Evolutionary conservation across 2,797 vertebrate genomes (phyloP), one percentile per base, ranked within the genome.

Genomic region (Knipowitschia caucasica): DNA sequence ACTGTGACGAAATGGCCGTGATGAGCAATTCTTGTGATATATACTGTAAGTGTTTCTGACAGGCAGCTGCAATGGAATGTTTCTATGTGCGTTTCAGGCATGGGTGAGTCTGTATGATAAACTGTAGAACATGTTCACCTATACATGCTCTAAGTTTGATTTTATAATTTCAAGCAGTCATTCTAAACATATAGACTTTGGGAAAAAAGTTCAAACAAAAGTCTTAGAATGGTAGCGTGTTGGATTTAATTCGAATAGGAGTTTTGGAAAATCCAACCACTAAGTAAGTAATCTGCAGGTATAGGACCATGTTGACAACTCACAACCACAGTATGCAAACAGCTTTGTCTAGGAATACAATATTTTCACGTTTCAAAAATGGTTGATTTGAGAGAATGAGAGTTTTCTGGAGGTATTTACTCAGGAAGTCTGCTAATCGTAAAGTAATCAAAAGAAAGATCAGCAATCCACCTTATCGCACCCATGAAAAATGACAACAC

Each of bases 1-100:
- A 86, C 78, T 79, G 86, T 86, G 87, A 88, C 86, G 78, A 87
- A 90, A 89, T 82, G 86, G 86, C 69, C 30, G 78, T 81, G 71
- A 75, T 53, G 46, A 55, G 59, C 78, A 80, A 77, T 89, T 88
- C 83, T 86, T 62, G 82, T 90, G 88, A 89, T 86, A 86, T 83
- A 86, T 77, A 80, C 63, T n/a, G 59, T 45, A 67, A 68, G 58
- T 47, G 70, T 56, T 71, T 62, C 63, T 80, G 83, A 87, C 78
- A 86, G 77, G 81, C 61, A 67, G 54, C 29, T 64, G 81, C 81
- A 75, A 81, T 75, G 73, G 73, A 73, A 86, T 78, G 79, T 82
- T 85, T 88, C 79, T 73, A 84, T 87, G 69, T 81, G 78, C 64
- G 72, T 78, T 78, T 75, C 65, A 81, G 59, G 78, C 80, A 65